These are phyloP conservation scores for Antigone vipio DNA, from an alignment of 2,113 vertebrate genomes.

Conservation along the genomic window DNA sequence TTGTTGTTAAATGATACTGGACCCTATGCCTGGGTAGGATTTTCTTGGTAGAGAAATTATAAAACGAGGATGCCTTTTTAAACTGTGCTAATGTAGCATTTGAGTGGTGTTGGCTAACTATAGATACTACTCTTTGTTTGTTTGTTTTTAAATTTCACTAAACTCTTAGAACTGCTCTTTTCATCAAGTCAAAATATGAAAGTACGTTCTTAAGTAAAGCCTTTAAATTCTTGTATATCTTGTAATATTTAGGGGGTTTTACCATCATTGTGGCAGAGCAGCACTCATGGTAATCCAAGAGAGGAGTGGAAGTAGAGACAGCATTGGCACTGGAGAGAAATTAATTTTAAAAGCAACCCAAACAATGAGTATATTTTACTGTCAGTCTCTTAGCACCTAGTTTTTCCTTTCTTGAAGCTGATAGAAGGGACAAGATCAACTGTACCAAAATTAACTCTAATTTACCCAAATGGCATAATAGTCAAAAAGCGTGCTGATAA, in stretches of 20 bases:
- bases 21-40: background rate
- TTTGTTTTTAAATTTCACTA: background rate
- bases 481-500: background rate
- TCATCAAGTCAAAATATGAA: background rate
- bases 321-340: background rate
- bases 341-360: background rate
- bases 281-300: background rate
- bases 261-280: background rate
- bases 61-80: background rate
- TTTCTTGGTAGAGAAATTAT: background rate
- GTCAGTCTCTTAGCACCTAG: background rate
- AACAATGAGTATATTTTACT: background rate
- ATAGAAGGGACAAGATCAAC: background rate
- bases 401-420: background rate
- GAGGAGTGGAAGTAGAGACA: background rate
- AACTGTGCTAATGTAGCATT: background rate
- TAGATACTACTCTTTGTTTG: background rate
- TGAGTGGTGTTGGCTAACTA: background rate
- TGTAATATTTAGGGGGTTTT: background rate
- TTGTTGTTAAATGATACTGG: background rate
- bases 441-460: background rate
- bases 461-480: background rate
- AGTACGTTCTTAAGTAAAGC: background rate
- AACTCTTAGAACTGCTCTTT: background rate
- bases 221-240: background rate